Base-by-base conservation (phyloP, 1,140 invertebrate genomes). In the Epicauta chinensis region DNA sequence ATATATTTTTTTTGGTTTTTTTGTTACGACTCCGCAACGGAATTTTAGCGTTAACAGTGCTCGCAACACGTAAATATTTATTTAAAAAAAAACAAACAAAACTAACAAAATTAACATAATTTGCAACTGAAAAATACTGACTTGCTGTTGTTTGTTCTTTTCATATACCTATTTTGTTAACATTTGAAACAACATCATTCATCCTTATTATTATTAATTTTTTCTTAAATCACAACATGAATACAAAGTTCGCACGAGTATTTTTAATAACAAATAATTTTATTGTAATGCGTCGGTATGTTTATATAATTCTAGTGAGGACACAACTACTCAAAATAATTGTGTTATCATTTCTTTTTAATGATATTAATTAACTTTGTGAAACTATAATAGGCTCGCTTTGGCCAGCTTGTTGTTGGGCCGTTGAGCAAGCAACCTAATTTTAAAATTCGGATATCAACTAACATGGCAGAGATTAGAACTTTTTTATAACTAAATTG, bases 1-100 rank as follows among this genome's bases (percentile, higher is more conserved):
- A 65, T 54, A 59, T 58, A 29, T 42, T 55, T 50, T 59, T 65
- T 60, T 51, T 51, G 35, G 14, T 46, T 39, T 48, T 37, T 38
- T 15, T 42, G 11, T 52, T 51, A 35, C 32, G 15, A 53, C 29
- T n/a, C 31, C 38, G 43, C 30, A 32, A 45, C 36, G 37, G 42
- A 45, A 53, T 36, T 48, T 31, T 37, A 32, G 16, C 38, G n/a
- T 38, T 39, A 51, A 51, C 48, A 53, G 36, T 53, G 51, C 51
- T 40, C 16, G 38, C 16, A 44, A 43, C 43, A 53, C 42, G 39
- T 34, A 39, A 16, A 16, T 36, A 6, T 23, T 12, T 52, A 45
- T 38, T 15, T 40, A 37, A 17, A 16, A 42, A 16, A 41, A n/a
- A 11, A 10, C 10, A 9, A 17, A 46, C 2, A 49, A 32, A 49